Percentiles rank a stretch among this genome's conserved stretches.
Conservation (phyloP, 2,888 invertebrate species). For the Lordiphosa fenestrarum region DNA sequence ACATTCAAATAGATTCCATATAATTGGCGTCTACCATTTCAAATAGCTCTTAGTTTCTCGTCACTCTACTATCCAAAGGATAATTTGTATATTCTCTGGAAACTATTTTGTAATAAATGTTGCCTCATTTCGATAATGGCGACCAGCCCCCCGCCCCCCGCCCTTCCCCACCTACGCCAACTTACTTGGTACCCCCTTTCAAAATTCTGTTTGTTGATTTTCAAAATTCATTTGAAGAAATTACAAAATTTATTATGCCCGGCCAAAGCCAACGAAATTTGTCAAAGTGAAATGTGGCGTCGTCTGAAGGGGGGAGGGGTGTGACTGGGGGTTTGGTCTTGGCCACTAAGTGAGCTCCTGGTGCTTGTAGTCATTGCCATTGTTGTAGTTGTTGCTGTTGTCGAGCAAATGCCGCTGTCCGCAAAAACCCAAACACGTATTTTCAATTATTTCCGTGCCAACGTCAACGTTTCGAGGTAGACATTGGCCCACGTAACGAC, state of each 20-base stretch:
- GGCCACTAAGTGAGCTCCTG: constrained; percentile 40
- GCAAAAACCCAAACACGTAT: constrained; percentile 75
- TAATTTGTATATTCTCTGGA: background rate
- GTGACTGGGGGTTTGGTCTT: constrained; percentile 16
- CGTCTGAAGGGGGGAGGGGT: constrained; percentile 15
- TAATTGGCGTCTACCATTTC: too few relatives aligned
- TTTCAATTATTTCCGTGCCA: constrained; percentile 77
- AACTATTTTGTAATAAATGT: too few relatives aligned
- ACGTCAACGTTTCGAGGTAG: constrained; percentile 58
- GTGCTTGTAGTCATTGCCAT: constrained; percentile 13
- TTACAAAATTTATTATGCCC: constrained; percentile 62
- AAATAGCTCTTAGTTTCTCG: too few relatives aligned
- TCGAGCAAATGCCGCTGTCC: constrained; percentile 64
- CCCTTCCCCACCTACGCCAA: background rate
- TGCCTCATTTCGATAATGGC: constrained; percentile 9
- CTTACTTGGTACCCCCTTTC: background rate
- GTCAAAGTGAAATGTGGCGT: constrained; percentile 48
- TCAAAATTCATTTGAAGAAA: constrained; percentile 63
- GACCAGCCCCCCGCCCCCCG: constrained; percentile 2
- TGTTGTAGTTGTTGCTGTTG: constrained; percentile 39
- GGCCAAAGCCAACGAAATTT: constrained; percentile 47
- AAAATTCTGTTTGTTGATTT: constrained; percentile 31
- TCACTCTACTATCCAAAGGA: too few relatives aligned
- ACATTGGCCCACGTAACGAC: constrained; percentile 39
- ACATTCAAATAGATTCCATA: too few relatives aligned